These are phyloP conservation scores for Chirona hameri DNA, from an alignment of 2,888 invertebrate genomes.

Conservation along the genomic window DNA sequence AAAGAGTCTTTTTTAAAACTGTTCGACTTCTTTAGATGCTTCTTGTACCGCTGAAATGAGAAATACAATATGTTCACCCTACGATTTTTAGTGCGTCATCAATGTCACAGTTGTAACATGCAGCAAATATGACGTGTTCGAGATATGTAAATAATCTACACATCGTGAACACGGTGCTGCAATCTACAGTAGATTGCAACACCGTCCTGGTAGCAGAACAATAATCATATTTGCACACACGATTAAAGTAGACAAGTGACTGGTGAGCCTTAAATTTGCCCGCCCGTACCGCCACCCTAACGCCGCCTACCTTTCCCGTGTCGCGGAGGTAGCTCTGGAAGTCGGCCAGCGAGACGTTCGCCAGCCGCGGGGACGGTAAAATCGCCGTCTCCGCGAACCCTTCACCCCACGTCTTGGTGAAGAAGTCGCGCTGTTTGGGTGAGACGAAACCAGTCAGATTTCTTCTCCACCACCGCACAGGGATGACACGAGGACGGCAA, in stretches of 20 bases:
- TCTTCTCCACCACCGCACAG: no score
- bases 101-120: no score
- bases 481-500: no score
- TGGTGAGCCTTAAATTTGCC: background rate
- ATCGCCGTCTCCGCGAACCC: constrained; percentile 79
- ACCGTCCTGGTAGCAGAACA: no score
- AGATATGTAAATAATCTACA: no score
- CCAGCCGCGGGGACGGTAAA: constrained; percentile 72
- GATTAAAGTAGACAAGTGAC: no score
- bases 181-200: no score
- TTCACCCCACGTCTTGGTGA: constrained; percentile 97
- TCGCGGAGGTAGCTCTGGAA: constrained; percentile 83
- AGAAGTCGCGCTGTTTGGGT: constrained; percentile 63
- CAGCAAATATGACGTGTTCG: no score
- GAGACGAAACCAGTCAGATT: no score
- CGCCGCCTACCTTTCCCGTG: constrained; percentile 48
- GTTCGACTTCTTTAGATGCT: constrained; percentile 50
- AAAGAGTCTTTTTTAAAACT: constrained; percentile 45
- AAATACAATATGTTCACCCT: constrained; percentile 33
- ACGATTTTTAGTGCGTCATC: no score
- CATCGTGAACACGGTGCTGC: no score
- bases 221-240: no score
- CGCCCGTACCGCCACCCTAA: background rate
- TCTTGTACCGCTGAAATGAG: constrained; percentile 51
- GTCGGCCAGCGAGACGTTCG: constrained; percentile 74